phyloP scores from a whole-genome alignment of 2,797 vertebrate species.

The Siniperca obscura region DNA sequence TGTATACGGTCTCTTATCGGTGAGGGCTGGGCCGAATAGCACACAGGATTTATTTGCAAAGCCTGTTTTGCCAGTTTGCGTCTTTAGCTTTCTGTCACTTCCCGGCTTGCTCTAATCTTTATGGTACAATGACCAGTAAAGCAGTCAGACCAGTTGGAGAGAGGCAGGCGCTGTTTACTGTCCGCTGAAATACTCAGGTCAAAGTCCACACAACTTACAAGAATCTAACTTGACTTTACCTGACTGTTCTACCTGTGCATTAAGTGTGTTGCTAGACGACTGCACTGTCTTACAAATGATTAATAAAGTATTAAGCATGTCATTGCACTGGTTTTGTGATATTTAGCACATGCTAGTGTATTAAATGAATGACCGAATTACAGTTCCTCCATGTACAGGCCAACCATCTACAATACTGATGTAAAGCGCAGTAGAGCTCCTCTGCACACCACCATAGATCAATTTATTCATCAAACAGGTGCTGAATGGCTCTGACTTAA shows the following conservation, averaged over 20 bases:
- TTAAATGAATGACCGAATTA: not conserved
- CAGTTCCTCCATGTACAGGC: not conserved
- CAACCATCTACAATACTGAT: not conserved
- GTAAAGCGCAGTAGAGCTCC: not conserved
- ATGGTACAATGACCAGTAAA: slow-evolving; percentile 2
- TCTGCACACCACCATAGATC: not conserved
- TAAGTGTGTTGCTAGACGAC: not conserved
- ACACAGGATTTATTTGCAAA: slow-evolving; percentile 18
- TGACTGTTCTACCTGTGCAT: not conserved
- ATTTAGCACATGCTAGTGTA: not conserved
- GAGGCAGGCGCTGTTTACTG: not conserved
- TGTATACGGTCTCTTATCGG: slow-evolving; percentile 30
- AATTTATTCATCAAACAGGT: not conserved
- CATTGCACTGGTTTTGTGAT: not conserved
- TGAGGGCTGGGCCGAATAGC: not conserved
- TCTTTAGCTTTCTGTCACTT: not conserved
- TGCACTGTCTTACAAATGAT: not conserved
- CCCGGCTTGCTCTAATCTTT: slow-evolving; percentile 19
- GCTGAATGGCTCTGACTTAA: not conserved
- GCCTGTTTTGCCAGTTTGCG: slow-evolving; percentile 15
- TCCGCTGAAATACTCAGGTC: not conserved
- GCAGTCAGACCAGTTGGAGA: slow-evolving; percentile 60
- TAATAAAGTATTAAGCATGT: not conserved
- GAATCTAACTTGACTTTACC: not conserved
- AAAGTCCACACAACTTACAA: slow-evolving; percentile 44